Evolutionary conservation across 2,113 vertebrate genomes (phyloP), one percentile per base, ranked within the genome.

Genomic region (Scomber scombrus): DNA sequence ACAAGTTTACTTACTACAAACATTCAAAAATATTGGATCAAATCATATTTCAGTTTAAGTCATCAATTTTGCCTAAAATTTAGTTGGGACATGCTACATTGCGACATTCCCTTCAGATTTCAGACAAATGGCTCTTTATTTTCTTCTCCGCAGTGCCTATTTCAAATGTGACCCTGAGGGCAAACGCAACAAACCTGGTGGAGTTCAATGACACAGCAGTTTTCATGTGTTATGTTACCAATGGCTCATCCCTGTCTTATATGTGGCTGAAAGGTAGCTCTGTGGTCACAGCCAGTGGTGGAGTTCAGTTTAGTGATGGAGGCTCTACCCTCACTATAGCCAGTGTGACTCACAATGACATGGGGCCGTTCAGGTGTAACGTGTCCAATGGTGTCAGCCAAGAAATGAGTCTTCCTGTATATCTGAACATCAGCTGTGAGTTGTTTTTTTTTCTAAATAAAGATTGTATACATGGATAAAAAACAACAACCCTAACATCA

Each of bases 341-440:
- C 46, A 26, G 2, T 0, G 82, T 95, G 70, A 91, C 81, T 3
- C 92, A 79, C 45, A 55, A 87, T n/a, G 79, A 95, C 2, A 2
- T 21, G 11, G 95, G 93, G 2, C 81, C 81, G 0, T 93, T 89
- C 70, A 69, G 0, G 19, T 95, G 95, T 76, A 57, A 71, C 1
- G 93, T 91, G 85, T 75, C 40, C 23, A 95, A 95, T 11, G 80
- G 62, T 40, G 4, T 95, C 34, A 94, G 87, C 45, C 3, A 74
- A 3, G 70, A 3, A 21, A 62, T 47, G 29, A 94, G 93, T 54
- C 0, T 0, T 0, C 13, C 75, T 8, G 14, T 92, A 0, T 1
- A 3, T 45, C 89, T 95, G n/a, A 91, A 71, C 63, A 60, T 95
- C 79, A 94, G 78, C 82, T 95, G 94, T 95, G 71, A 93, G 94